Conservation (phyloP, 2,113 vertebrate species). For the Nibea coibor region DNA sequence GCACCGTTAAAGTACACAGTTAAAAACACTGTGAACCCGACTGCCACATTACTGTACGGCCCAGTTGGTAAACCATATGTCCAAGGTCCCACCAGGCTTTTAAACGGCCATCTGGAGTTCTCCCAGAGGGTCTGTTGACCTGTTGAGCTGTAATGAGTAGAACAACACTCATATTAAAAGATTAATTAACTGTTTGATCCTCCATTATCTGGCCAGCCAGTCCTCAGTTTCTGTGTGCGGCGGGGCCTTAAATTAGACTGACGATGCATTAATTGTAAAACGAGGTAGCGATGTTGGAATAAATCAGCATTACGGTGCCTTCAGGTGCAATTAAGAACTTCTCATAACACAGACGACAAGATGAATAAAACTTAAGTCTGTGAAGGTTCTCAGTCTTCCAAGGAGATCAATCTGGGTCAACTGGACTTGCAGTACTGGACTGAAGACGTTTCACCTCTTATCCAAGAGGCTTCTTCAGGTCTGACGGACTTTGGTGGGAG, state of each 20-base stretch:
- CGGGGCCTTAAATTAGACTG: not conserved
- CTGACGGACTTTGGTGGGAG: too few species aligned
- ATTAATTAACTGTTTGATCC: not conserved
- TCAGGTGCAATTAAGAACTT: not conserved
- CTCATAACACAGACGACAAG: not conserved
- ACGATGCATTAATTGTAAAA: not conserved
- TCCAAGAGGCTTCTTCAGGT: too few species aligned
- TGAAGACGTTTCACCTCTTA: too few species aligned
- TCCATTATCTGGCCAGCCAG: not conserved
- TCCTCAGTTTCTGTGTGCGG: not conserved
- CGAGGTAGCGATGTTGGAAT: not conserved
- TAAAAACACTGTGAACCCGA: not conserved
- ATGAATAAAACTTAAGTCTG: too few species aligned
- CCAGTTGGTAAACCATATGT: not conserved
- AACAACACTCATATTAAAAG: not conserved
- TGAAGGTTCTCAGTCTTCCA: too few species aligned
- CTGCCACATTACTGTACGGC: not conserved
- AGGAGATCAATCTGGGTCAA: too few species aligned
- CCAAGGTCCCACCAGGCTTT: not conserved
- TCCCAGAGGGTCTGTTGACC: not conserved
- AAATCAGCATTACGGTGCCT: not conserved
- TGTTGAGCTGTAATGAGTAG: not conserved
- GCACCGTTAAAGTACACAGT: too few species aligned
- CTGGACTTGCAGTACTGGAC: too few species aligned
- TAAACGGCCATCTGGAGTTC: not conserved